Base-by-base conservation (phyloP, 2,797 vertebrate species). In the Novumbra hubbsi region DNA sequence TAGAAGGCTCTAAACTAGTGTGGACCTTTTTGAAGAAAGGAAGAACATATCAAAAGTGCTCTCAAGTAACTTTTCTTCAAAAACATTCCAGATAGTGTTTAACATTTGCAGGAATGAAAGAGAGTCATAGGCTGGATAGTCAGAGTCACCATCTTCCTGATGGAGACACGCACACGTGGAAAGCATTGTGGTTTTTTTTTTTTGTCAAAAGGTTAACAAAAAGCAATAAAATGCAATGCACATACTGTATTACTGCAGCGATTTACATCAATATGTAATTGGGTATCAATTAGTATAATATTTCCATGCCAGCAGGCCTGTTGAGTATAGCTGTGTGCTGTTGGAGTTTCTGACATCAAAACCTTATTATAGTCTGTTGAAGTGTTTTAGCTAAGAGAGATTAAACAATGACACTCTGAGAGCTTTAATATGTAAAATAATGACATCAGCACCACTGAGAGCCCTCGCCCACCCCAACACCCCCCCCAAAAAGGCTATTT, bases 401-500 rank as follows among this genome's bases (percentile, higher is more conserved):
- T 19, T 41, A 19, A n/a, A 67, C 17, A 41, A 32, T 67, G 65
- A 67, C 65, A 67, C 55, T 14, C 11, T 60, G 55, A 24, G 21
- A 21, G 55, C 55, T 21, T 57, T 57, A 57, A 32, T 67, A 19
- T 3, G 34, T 38, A 41, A 19, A 73, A 73, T 65, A 30, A 64
- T 34, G 38, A 52, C 63, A 52, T 52, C 30, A 73, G 17, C 72
- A 30, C n/a, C 72, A 28, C 28, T 73, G 63, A 73, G 48, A 65
- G 62, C 9, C 7, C 4, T n/a, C 41, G 12, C 3, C 41, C 41
- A 45, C 0, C 12, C 41, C 41, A 45, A 45, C 41, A 45, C 12
- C 41, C 34, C 12, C 41, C 9, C 11, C 0, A 28, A 4, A 62
- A 70, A 74, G 19, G 34, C 71, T 32, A 30, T 19, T 38, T 24